Evolutionary conservation across 2,113 vertebrate species (phyloP), one percentile per base, ranked within the genome.

Genomic region (Tringa solitaria): DNA sequence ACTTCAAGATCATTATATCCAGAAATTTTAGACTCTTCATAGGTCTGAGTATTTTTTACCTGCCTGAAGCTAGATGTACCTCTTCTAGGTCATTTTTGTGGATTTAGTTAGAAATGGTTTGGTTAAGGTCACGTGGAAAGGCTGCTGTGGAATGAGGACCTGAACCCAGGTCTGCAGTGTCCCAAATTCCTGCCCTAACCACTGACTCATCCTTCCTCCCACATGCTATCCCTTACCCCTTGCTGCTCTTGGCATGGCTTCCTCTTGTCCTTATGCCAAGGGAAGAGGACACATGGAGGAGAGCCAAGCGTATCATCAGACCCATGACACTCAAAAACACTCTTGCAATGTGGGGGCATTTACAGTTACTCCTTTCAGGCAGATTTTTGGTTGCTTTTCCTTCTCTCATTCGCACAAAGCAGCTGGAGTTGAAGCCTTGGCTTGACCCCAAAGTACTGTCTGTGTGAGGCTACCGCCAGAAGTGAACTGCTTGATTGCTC

Each of bases 331-430:
- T 84, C 70, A 77, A 80, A 93, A 79, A 1, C 41, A 15, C 50
- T 70, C 18, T 57, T 69, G 26, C 37, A 74, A 18, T 0, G 0
- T 14, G 13, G 24, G 35, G 20, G 20, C 50, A 76, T 84, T 90
- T 88, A 61, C 35, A 79, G 37, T 43, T 69, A 24, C n/a, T 91
- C 37, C 57, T 84, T 89, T 68, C 53, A 78, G 69, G 53, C 53
- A 76, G 65, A 7, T 76, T 96, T 93, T 79, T 76, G 41, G 80
- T 93, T 87, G 57, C 37, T 88, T 94, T 88, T 85, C 18, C 30
- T 73, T 77, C 23, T 28, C 68, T 92, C 85, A 85, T 93, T 95
- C 94, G 63, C 85, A 90, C 59, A 85, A 91, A 95, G 67, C 92
- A 91, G 82, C 82, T 92, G 93, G 70, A 90, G 41, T 74, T 69